Base-by-base conservation (phyloP, 2,113 vertebrate genomes). In the Elgaria multicarinata region DNA sequence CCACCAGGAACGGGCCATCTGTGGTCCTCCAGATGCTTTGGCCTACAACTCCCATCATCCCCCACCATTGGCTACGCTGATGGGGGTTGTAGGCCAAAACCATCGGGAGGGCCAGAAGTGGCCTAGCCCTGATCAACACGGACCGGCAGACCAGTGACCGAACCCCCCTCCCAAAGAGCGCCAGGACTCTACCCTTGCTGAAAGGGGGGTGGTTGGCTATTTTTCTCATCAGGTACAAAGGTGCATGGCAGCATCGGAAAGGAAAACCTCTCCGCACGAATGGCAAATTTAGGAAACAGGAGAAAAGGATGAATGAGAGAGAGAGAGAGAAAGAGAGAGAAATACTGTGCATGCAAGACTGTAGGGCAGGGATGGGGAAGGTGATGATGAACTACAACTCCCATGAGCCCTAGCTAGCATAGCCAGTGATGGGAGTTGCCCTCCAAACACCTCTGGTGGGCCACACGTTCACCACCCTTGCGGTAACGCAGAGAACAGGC, bases 251-350 rank as follows among this genome's bases (percentile, higher is more conserved):
- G 50, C 12, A 6, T 7, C 12, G 50, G 6, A 10, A 53, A 53
- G 50, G 50, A 20, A 62, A 62, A 5, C 20, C 58, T 5, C 18
- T 20, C 58, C 3, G 18, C 58, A 62, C 18, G 58, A 62, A 62
- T 62, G 58, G 12, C 12, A 10, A 12, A 53, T 53, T 53, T 53
- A 10, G 50, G 9, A 53, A 5, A 53, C 12, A 10, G 50, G 50
- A 12, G 6, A 75, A 24, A 44, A 8, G 6, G 42, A 1, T 4
- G 6, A 2, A 8, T 1, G 39, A 22, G 0, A 12, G 39, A 2
- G 20, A 2, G 39, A 22, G 0, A 12, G 39, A 1, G 3, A 14
- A 1, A 28, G 72, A 6, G 13, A 4, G 20, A 16, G n/a, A 6
- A 36, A 62, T 20, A 62, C 50, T 53, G 50, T 53, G 50, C 10